Evolutionary conservation across 2,113 vertebrate species (phyloP), one percentile per base, ranked within the genome.

Genomic region (Myrmecobius fasciatus): DNA sequence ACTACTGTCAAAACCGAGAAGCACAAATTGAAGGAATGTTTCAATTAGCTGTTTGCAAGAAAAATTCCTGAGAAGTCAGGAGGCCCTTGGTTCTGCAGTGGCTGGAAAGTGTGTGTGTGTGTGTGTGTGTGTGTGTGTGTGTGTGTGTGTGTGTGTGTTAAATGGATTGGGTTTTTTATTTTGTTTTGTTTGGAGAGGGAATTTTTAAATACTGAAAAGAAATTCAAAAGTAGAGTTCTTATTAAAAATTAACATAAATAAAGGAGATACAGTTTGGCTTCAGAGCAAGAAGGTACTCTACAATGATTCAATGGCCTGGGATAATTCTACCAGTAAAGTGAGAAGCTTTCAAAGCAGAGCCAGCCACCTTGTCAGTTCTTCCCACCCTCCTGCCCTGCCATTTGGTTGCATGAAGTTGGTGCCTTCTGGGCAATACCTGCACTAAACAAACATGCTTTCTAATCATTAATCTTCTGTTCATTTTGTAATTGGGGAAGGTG

Each of bases 11-110:
- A 98, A 97, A 22, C 43, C 6, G 98, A 98, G 98, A 91, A 3
- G 98, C 90, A 89, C 97, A 95, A 98, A 98, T 96, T 53, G 94
- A 98, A 98, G 98, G 98, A 98, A 99, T 97, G 96, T 99, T 99
- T 99, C 99, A 99, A 99, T 99, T 99, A 99, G 98, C 36, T 97
- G 46, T 96, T 90, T 92, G 96, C 0, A 11, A 97, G 94, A 95
- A 92, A 95, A 96, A 97, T 94, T 96, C 92, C 92, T 52, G 95
- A 31, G 89, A 96, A 95, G 95, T 94, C 83, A 88, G 52, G 89
- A 94, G 2, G 67, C 20, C 0, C 89, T 9, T 0, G 52, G 67
- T 83, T 89, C 91, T 43, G 36, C 46, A 10, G 75, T 31, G 52
- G 53, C 56, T 46, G 10, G 53, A 36, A 53, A n/a, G 1, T 51